Evolutionary conservation across 2,113 vertebrate species (phyloP).

Genomic region (Chaetorhynchus papuensis): DNA sequence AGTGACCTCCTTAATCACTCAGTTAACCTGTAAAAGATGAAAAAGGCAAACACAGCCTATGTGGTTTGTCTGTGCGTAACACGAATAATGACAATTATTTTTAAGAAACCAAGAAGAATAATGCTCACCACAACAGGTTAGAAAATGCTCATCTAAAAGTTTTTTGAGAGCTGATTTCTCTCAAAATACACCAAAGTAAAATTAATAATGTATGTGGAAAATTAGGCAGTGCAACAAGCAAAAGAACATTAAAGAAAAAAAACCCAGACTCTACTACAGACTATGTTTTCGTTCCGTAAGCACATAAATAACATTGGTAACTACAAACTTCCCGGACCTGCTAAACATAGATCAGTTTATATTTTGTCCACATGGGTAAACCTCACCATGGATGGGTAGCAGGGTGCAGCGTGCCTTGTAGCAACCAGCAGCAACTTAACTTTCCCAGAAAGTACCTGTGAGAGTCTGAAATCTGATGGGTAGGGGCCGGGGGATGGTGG

Average conservation of each 20-base stretch:
- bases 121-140: not conserved
- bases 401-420: not conserved
- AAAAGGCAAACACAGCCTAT: not conserved
- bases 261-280: not conserved
- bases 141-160: not conserved
- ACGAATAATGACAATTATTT: not conserved
- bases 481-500: too few relatives aligned
- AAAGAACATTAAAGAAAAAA: not conserved
- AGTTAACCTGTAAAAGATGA: not conserved
- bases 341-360: not conserved
- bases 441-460: not conserved
- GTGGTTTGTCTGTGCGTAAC: not conserved
- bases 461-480: not conserved
- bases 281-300: not conserved
- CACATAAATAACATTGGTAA: not conserved
- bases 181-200: not conserved
- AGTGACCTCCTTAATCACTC: slow-evolving; percentile 14
- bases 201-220: not conserved
- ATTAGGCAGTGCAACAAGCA: not conserved
- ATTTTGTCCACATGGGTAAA: not conserved
- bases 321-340: not conserved
- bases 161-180: not conserved
- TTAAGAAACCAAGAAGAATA: not conserved
- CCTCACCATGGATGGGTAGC: not conserved
- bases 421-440: not conserved